A percentile compares a stretch with the other conserved stretches of the same genome.
Conservation (phyloP, 2,797 vertebrate species). For the Pseudocheirus occidentalis region DNA sequence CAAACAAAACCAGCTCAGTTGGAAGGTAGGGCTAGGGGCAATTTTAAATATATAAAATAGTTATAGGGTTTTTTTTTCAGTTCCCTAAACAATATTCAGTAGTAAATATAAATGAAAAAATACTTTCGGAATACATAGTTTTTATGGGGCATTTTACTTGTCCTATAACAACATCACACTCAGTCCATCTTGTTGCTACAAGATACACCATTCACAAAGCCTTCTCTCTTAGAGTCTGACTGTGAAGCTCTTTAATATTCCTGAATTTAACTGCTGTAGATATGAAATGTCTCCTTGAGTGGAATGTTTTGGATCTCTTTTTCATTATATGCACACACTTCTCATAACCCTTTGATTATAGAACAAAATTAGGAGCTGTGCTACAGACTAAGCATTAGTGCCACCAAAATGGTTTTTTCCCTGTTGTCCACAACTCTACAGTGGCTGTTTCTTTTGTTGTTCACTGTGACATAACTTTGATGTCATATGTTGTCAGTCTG, state of each 20-base stretch:
- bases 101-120: constrained; percentile 59
- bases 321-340: constrained; percentile 57
- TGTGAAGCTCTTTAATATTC: constrained; percentile 75
- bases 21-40: constrained; percentile 11
- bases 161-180: not conserved
- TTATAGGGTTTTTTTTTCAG: not conserved
- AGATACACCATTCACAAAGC: not conserved
- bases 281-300: constrained; percentile 53
- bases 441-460: constrained; percentile 73
- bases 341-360: constrained; percentile 64
- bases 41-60: constrained; percentile 29
- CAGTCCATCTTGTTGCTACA: constrained; percentile 57
- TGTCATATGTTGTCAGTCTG: constrained; percentile 80
- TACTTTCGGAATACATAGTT: constrained; percentile 51
- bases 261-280: constrained; percentile 72
- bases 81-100: constrained; percentile 44
- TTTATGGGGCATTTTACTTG: constrained; percentile 59
- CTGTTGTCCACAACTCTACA: constrained; percentile 57
- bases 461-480: constrained; percentile 78
- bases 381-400: constrained; percentile 67
- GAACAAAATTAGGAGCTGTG: constrained; percentile 64
- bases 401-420: constrained; percentile 67
- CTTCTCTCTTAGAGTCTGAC: constrained; percentile 61
- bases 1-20: constrained; percentile 36
- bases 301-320: constrained; percentile 47